Evolutionary conservation across 1,140 invertebrate genomes (phyloP).

Genomic region (Drosophila littoralis): DNA sequence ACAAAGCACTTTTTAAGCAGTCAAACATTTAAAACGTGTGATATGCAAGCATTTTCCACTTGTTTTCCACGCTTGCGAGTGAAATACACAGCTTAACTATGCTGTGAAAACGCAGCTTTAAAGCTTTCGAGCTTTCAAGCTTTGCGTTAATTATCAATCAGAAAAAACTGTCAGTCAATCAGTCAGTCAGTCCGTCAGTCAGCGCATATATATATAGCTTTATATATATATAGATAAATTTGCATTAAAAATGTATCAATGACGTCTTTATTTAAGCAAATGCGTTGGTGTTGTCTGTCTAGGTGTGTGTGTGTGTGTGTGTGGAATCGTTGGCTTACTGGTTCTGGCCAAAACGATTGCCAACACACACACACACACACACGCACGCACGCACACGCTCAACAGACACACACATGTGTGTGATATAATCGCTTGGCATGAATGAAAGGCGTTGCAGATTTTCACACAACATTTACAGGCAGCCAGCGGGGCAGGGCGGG

Average conservation of each 20-base stretch:
- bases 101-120: too few species aligned
- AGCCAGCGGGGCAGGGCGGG: neutral
- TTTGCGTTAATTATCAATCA: too few species aligned
- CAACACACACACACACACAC: constrained; percentile 58
- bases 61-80: too few species aligned
- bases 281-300: constrained; percentile 29
- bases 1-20: too few species aligned
- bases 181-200: too few species aligned
- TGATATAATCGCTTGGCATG: constrained; percentile 73
- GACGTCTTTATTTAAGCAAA: constrained; percentile 56
- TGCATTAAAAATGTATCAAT: constrained; percentile 54
- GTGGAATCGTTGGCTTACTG: constrained; percentile 44
- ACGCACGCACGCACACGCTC: neutral
- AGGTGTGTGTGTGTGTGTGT: constrained; percentile 19
- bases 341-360: constrained; percentile 75
- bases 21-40: too few species aligned
- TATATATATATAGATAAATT: constrained; percentile 28
- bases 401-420: constrained; percentile 23
- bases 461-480: constrained; percentile 52
- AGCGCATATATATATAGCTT: too few species aligned
- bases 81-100: too few species aligned
- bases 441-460: constrained; percentile 72
- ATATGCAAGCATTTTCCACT: too few species aligned
- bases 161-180: neutral
- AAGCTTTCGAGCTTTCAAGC: too few species aligned